phyloP scores from a whole-genome alignment of 2,888 invertebrate genomes.

The Lordiphosa fenestrarum region DNA sequence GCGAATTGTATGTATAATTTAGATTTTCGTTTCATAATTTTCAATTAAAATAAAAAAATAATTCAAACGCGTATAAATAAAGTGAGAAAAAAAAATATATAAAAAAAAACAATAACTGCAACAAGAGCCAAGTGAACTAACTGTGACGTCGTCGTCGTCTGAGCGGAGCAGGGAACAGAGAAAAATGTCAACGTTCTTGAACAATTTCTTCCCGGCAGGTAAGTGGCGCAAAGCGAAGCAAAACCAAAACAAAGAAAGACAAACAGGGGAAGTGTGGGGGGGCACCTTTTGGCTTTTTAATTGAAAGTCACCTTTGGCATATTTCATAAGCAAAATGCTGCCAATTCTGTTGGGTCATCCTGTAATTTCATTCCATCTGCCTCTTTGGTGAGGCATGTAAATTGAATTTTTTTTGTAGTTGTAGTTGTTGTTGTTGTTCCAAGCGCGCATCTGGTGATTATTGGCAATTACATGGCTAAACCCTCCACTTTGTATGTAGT shows the following conservation, averaged over 20 bases:
- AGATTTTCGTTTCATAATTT: slow-evolving; percentile 58
- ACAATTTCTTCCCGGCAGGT: slow-evolving; percentile 81
- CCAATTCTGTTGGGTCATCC: slow-evolving; percentile 18
- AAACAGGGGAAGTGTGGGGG: background rate
- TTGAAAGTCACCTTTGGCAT: slow-evolving; percentile 74
- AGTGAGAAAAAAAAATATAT: background rate
- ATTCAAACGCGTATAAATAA: slow-evolving; percentile 8
- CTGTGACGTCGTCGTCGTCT: background rate
- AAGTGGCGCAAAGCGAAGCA: slow-evolving; percentile 58
- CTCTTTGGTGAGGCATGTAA: slow-evolving; percentile 33
- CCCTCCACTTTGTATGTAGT: no score
- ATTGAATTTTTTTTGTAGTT: slow-evolving; percentile 39
- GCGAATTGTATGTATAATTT: slow-evolving; percentile 69
- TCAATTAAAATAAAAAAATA: slow-evolving; percentile 9
- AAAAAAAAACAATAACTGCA: slow-evolving; percentile 9
- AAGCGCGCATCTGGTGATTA: slow-evolving; percentile 50
- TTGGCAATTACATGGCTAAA: slow-evolving; percentile 58
- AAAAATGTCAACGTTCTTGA: slow-evolving; percentile 81
- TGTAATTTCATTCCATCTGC: slow-evolving; percentile 19
- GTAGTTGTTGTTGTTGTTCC: background rate
- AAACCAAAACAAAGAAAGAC: slow-evolving; percentile 23
- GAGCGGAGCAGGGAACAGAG: slow-evolving; percentile 32
- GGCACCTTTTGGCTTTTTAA: slow-evolving; percentile 19
- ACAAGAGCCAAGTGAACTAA: slow-evolving; percentile 22
- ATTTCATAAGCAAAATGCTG: slow-evolving; percentile 40